Evolutionary conservation across 2,888 invertebrate genomes (phyloP).

Genomic region (Epirrhoe tristata): DNA sequence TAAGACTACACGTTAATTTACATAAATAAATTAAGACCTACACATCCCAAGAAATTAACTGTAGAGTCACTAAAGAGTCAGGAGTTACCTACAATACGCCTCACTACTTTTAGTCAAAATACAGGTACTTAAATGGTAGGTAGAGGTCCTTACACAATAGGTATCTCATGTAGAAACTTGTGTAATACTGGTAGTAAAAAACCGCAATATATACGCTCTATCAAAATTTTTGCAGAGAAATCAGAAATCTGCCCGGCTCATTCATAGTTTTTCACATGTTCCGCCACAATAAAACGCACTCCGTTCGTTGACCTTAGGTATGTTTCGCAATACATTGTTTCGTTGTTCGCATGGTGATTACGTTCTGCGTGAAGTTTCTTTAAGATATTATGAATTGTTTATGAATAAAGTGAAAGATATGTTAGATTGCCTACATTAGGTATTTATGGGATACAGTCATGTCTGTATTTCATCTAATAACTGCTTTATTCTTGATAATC

Average conservation of each 20-base stretch:
- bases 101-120: no score
- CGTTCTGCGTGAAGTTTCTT: conserved; percentile 23
- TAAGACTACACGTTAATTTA: neutral
- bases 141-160: no score
- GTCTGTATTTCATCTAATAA: no score
- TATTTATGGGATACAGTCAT: no score
- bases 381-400: neutral
- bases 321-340: conserved; percentile 69
- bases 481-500: no score
- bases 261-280: conserved; percentile 53
- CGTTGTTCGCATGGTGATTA: conserved; percentile 50
- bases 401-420: neutral
- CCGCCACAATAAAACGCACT: conserved; percentile 47
- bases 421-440: neutral
- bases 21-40: neutral
- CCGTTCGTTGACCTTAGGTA: conserved; percentile 62
- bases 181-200: neutral
- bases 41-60: neutral
- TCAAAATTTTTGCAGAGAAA: conserved; percentile 43
- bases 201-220: neutral
- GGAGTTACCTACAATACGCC: no score
- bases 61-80: no score
- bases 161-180: no score
- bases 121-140: no score
- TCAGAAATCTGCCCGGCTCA: conserved; percentile 48